Percentiles rank a stretch among this genome's conserved stretches.
These are phyloP conservation scores for Mormyrus hasselquistii DNA, from an alignment of 2,797 vertebrate species.

Conservation along the genomic window DNA sequence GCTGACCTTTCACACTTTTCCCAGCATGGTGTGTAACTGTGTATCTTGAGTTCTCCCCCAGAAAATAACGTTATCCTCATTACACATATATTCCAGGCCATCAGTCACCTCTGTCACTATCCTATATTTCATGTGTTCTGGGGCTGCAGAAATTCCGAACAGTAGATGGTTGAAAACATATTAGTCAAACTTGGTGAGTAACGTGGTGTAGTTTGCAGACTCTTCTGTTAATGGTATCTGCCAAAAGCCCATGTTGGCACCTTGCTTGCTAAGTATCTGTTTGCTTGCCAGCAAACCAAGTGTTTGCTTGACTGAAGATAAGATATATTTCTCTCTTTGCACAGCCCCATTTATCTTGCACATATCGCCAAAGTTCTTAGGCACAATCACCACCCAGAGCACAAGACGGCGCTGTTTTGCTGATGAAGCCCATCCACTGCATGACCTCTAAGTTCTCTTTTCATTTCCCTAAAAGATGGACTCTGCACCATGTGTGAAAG, in stretches of 20 bases:
- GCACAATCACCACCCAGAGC: conserved; percentile 16
- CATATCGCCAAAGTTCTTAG: neutral
- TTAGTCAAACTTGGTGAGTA: conserved; percentile 9
- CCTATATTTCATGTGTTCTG: conserved; percentile 23
- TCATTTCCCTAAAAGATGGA: conserved; percentile 22
- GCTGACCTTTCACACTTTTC: conserved; percentile 1
- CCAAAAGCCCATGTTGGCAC: conserved; percentile 25
- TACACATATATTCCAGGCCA: neutral
- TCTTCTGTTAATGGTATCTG: conserved; percentile 15
- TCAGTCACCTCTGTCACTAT: conserved; percentile 22
- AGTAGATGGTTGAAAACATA: neutral
- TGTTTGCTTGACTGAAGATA: conserved; percentile 11
- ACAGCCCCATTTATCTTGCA: conserved; percentile 14
- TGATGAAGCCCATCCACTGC: conserved; percentile 13
- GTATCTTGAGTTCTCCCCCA: conserved; percentile 14
- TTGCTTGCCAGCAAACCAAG: conserved; percentile 16
- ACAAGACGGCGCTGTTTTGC: conserved; percentile 28
- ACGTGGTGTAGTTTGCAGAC: conserved; percentile 9
- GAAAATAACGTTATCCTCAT: conserved; percentile 21
- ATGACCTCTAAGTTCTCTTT: conserved; percentile 21
- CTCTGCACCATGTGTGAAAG: neutral
- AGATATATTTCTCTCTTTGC: neutral
- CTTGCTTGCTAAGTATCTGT: conserved; percentile 18
- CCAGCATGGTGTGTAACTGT: neutral
- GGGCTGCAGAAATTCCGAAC: conserved; percentile 21